Base-by-base conservation (phyloP, 1,140 invertebrate species). In the Pseudomyrmex cubaensis region DNA sequence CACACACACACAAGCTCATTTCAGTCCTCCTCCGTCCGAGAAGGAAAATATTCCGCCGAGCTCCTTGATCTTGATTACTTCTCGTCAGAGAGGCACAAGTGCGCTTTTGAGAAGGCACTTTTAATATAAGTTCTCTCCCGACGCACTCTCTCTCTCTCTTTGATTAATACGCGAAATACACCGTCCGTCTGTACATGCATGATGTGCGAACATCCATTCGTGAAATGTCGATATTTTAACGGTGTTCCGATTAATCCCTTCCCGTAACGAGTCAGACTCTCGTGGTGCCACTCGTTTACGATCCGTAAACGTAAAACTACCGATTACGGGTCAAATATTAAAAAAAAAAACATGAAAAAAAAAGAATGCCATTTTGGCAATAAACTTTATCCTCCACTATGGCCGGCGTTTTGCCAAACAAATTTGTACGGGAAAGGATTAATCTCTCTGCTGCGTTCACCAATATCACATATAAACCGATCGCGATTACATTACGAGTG, bases 91-190 rank as follows among this genome's bases (percentile, higher is more conserved):
- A 35, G 35, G 7, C 48, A 56, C 63, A 70, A 84, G 83, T 80
- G 66, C 52, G 17, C 76, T 84, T 84, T 84, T 69, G 22, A 84
- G 20, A 15, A 15, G 5, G 59, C 9, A 84, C 83, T 70, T 80
- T 83, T 78, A 75, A 82, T 82, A 67, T 5, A 35, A 77, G 64
- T 61, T 10, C 22, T 17, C 52, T 46, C 59, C n/a, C 9, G 22
- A 80, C 12, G 44, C 54, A 9, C 35, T 35, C 3, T 35, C 35
- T 35, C 5, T 35, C 35, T 35, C 35, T 20, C 20, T 20, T 0
- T 20, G 22, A 78, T 78, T 78, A 22, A 50, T 70, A 72, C 44
- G 12, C 35, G 12, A 72, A 59, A 50, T 72, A 22, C 44, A 15
- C 25, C 15, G 17, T 1, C 10, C 15, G 20, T 20, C 35, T 35